Evolutionary conservation across 1,140 invertebrate species (phyloP).

Genomic region (Eriocheir sinensis): DNA sequence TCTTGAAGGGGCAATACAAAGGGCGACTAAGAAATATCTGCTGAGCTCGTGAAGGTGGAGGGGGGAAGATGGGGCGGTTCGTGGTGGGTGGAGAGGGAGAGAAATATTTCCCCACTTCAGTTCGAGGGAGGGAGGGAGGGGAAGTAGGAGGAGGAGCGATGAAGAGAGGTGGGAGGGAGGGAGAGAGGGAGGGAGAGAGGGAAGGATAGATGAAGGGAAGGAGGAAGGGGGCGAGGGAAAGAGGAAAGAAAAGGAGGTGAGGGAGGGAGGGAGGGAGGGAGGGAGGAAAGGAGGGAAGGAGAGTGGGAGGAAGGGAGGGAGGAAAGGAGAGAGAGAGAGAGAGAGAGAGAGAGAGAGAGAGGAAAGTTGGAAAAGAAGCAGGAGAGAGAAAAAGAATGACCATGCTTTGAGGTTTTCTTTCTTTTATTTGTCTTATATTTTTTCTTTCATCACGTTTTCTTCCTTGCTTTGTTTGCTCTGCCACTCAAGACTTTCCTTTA

Average conservation of each 20-base stretch:
- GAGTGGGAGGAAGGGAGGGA: background rate
- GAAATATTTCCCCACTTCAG: no score
- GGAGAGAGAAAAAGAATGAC: background rate
- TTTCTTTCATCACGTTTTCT: background rate
- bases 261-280: slow-evolving; percentile 27
- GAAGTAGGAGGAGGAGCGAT: background rate
- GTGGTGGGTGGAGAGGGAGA: no score
- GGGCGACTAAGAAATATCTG: no score
- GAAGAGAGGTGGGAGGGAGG: background rate
- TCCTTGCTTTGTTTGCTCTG: background rate
- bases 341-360: background rate
- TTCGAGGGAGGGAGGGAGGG: background rate
- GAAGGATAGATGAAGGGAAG: background rate
- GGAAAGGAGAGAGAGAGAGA: background rate
- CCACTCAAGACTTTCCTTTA: background rate
- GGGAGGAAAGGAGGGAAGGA: background rate
- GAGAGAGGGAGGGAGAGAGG: background rate
- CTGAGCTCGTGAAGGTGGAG: background rate
- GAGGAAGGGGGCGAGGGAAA: background rate
- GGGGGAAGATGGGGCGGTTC: no score
- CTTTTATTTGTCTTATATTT: background rate
- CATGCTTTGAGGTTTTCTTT: background rate
- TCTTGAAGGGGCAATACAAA: no score
- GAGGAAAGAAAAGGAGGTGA: background rate
- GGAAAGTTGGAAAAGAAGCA: background rate